phyloP scores from a whole-genome alignment of 2,797 vertebrate genomes.

The Garrulus glandarius region DNA sequence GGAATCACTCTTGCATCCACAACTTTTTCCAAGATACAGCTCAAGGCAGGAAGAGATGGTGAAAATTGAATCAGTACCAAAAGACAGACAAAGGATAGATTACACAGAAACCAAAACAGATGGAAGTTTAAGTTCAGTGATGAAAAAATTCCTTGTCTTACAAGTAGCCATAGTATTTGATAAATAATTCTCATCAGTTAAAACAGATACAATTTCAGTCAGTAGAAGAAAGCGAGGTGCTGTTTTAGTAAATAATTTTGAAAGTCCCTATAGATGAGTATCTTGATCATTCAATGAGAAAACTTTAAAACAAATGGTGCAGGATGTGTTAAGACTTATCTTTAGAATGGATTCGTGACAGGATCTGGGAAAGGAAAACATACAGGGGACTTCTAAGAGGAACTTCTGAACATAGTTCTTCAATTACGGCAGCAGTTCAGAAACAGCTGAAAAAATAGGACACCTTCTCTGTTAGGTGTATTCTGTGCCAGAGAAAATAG shows the following conservation, averaged over 20 bases:
- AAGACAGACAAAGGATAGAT: background rate
- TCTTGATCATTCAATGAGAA: background rate
- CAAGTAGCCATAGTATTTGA: background rate
- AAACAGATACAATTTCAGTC: background rate
- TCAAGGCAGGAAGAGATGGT: background rate
- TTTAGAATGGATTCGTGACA: background rate
- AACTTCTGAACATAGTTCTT: background rate
- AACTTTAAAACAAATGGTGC: background rate
- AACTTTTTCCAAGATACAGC: background rate
- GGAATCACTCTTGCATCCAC: background rate
- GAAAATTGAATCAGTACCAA: background rate
- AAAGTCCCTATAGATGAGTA: background rate
- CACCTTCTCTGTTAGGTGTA: background rate
- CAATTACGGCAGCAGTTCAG: background rate
- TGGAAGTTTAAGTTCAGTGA: background rate
- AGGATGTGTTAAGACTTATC: background rate
- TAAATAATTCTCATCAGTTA: background rate
- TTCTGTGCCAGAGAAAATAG: background rate
- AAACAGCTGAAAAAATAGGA: background rate
- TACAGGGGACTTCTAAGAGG: background rate
- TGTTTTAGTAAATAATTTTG: background rate
- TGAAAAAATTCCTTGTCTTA: background rate
- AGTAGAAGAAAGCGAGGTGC: fast-evolving
- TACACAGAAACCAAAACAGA: background rate
- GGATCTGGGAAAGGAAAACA: background rate